Evolutionary conservation across 2,113 vertebrate genomes (phyloP).

Genomic region (Gymnobelideus leadbeateri): DNA sequence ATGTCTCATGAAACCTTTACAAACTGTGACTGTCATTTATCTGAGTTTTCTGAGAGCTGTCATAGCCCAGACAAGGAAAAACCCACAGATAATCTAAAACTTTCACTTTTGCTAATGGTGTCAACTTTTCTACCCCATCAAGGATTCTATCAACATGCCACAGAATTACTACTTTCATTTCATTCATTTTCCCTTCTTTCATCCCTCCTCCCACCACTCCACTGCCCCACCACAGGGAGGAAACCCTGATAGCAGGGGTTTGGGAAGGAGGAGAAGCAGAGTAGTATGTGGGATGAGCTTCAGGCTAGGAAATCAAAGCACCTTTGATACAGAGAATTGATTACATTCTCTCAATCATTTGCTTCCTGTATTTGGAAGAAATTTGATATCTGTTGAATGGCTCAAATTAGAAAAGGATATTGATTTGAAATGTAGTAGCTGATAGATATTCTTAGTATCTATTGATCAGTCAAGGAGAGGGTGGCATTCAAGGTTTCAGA

Average conservation of each 20-base stretch:
- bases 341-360: background rate
- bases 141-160: slow-evolving; percentile 6
- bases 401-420: background rate
- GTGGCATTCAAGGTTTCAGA: background rate
- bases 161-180: background rate
- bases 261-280: background rate
- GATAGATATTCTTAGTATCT: background rate
- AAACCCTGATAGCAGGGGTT: background rate
- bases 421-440: background rate
- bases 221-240: background rate
- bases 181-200: slow-evolving; percentile 14
- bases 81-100: background rate
- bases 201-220: background rate
- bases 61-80: slow-evolving; percentile 7
- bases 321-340: background rate
- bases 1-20: slow-evolving; percentile 1
- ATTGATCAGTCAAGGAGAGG: background rate
- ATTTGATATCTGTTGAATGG: background rate
- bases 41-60: slow-evolving; percentile 12
- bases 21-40: background rate
- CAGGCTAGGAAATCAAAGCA: background rate
- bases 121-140: background rate
- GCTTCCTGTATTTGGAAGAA: background rate
- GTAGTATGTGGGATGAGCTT: background rate
- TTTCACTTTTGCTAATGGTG: slow-evolving; percentile 18